Conservation (phyloP, 2,888 invertebrate genomes). For the Enoplolaimus lenunculus region DNA sequence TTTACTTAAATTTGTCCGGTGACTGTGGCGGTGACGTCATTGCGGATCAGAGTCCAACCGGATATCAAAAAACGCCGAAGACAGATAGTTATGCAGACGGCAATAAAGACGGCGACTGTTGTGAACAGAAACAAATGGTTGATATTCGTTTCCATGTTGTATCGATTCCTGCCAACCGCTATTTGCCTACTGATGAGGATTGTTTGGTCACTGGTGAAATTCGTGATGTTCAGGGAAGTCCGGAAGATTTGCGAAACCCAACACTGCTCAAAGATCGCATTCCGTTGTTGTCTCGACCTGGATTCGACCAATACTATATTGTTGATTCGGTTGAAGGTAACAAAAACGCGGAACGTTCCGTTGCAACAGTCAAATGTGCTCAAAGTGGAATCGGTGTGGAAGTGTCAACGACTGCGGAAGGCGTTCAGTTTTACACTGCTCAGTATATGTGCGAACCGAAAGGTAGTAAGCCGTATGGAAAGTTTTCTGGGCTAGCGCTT, state of each 20-base stretch:
- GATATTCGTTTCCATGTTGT: too few relatives aligned
- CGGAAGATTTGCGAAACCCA: conserved; percentile 59
- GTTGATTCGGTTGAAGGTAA: too few relatives aligned
- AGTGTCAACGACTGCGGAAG: conserved; percentile 70
- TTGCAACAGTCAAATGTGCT: conserved; percentile 34
- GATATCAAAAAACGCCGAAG: too few relatives aligned
- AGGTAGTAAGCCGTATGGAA: conserved; percentile 57
- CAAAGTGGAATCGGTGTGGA: conserved; percentile 57
- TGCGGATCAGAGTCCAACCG: too few relatives aligned
- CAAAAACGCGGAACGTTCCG: conserved; percentile 33
- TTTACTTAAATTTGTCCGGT: conserved; percentile 83
- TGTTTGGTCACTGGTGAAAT: conserved; percentile 51
- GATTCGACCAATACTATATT: conserved; percentile 71
- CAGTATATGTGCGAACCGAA: conserved; percentile 50
- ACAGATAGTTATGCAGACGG: too few relatives aligned
- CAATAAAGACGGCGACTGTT: too few relatives aligned
- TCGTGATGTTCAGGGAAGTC: conserved; percentile 54
- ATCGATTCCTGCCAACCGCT: conserved; percentile 33
- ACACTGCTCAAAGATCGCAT: conserved; percentile 55
- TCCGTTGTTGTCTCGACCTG: conserved; percentile 53
- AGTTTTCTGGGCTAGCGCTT: conserved; percentile 67
- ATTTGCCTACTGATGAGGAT: conserved; percentile 31
- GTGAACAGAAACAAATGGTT: too few relatives aligned
- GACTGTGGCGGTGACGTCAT: too few relatives aligned
- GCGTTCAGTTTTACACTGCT: conserved; percentile 74